These are phyloP conservation scores for Pangasius sanitwongsei DNA, from an alignment of 2,797 vertebrate species.

Conservation along the genomic window DNA sequence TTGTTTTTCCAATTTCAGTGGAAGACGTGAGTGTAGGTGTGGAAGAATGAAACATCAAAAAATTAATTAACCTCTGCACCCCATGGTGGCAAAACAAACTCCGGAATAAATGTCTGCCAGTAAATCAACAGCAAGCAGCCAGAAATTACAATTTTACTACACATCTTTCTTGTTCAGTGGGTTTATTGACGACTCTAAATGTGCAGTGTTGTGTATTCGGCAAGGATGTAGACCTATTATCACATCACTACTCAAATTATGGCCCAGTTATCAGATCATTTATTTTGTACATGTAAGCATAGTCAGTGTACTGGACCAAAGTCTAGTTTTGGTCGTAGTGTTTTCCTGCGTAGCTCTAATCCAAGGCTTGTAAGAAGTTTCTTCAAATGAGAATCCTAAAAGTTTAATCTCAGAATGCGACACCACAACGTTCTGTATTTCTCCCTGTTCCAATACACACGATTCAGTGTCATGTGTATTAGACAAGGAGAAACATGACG, in stretches of 20 bases:
- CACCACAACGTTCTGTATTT: too few relatives aligned
- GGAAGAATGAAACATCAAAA: background rate
- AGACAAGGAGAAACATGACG: too few relatives aligned
- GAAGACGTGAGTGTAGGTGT: background rate
- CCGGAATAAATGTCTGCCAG: background rate
- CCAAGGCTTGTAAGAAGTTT: background rate
- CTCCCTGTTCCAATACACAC: too few relatives aligned
- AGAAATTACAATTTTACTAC: background rate
- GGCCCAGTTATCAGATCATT: background rate
- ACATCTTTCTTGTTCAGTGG: background rate
- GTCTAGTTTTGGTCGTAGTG: background rate
- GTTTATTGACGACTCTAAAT: background rate
- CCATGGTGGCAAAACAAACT: background rate
- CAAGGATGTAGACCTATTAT: background rate
- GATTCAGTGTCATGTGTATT: too few relatives aligned
- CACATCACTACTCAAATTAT: background rate
- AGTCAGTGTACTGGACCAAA: background rate
- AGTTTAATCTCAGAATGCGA: too few relatives aligned
- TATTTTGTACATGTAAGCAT: background rate
- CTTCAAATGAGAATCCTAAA: too few relatives aligned
- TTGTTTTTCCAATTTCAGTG: too few relatives aligned
- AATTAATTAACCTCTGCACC: background rate
- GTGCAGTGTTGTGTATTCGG: background rate
- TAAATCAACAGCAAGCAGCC: background rate
- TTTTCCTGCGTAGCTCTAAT: background rate